Conservation (phyloP, 2,797 vertebrate genomes). For the Phylloscopus collybita region DNA sequence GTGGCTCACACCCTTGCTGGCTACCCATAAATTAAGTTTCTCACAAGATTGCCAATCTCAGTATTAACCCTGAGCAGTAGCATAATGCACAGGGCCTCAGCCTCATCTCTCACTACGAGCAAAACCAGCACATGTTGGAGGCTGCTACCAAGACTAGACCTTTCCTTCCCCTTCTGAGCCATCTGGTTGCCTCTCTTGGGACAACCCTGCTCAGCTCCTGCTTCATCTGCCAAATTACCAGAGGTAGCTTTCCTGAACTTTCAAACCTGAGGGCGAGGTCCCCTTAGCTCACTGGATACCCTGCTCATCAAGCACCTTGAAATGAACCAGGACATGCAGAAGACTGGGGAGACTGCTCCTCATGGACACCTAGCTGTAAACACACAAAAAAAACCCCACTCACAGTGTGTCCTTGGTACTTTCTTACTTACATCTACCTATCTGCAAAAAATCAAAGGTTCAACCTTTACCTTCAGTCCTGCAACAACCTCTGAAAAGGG, state of each 20-base stretch:
- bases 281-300: not conserved
- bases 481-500: not conserved
- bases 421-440: not conserved
- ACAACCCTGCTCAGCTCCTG: not conserved
- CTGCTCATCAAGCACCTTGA: not conserved
- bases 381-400: not conserved
- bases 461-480: not conserved
- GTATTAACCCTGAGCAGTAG: not conserved
- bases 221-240: not conserved
- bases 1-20: not conserved
- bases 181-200: not conserved
- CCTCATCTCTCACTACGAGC: not conserved
- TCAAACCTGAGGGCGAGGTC: not conserved
- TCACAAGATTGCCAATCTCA: accelerated
- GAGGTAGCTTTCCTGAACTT: not conserved
- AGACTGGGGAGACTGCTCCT: not conserved
- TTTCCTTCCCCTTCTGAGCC: not conserved
- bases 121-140: not conserved
- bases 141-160: not conserved
- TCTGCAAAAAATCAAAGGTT: not conserved
- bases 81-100: not conserved
- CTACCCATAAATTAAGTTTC: not conserved
- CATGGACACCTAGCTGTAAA: not conserved
- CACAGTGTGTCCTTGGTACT: not conserved
- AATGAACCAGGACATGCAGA: not conserved